Conservation (phyloP, 2,797 vertebrate species). For the Trichosurus vulpecula region DNA sequence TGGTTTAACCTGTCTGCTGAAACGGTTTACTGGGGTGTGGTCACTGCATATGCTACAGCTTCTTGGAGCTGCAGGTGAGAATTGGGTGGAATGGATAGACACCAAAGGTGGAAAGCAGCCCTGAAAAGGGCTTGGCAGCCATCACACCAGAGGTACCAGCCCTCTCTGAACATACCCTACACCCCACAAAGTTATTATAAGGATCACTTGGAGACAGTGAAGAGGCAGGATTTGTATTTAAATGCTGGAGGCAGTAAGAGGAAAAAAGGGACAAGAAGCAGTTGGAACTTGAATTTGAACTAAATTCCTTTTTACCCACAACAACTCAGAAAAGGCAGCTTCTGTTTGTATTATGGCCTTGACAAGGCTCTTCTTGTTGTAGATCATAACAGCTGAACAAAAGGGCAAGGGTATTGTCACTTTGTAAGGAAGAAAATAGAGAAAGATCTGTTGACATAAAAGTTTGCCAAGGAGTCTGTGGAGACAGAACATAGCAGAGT, state of each 20-base stretch:
- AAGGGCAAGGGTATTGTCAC: background rate
- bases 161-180: too few relatives aligned
- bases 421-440: background rate
- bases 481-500: background rate
- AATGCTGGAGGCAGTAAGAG: background rate
- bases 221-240: background rate
- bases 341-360: background rate
- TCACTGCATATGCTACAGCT: too few relatives aligned
- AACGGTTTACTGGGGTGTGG: too few relatives aligned
- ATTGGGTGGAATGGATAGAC: too few relatives aligned
- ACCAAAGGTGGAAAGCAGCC: too few relatives aligned
- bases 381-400: background rate
- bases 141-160: too few relatives aligned
- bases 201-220: background rate
- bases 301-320: background rate
- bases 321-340: background rate
- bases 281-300: background rate
- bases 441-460: background rate
- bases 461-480: background rate
- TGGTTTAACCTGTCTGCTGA: too few relatives aligned
- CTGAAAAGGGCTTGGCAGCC: too few relatives aligned
- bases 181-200: too few relatives aligned
- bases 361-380: background rate
- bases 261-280: background rate
- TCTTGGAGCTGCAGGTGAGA: too few relatives aligned